Evolutionary conservation across 92 coral and sea anemone genomes (phyloP).

Genomic region (Meandrina meandrites): DNA sequence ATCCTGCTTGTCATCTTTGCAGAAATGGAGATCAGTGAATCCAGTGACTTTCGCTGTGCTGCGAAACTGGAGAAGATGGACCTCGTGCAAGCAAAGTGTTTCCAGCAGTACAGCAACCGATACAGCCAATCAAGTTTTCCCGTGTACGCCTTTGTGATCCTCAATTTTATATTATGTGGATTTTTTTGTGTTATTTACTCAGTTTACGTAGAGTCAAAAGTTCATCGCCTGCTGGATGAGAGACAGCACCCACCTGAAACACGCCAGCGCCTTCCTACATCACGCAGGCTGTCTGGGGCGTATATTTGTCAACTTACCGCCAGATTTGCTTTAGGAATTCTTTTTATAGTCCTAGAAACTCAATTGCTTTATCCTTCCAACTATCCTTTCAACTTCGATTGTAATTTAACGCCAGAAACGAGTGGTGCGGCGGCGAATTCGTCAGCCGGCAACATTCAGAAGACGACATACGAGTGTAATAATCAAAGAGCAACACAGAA

Average conservation of each 20-base stretch:
- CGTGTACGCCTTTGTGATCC: slow-evolving; percentile 10
- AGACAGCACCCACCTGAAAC: not conserved
- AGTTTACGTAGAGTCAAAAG: slow-evolving; percentile 6
- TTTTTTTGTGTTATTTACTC: slow-evolving; percentile 11
- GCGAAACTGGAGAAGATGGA: not conserved
- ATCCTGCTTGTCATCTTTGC: not conserved
- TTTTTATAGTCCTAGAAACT: slow-evolving; percentile 12
- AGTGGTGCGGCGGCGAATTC: not conserved
- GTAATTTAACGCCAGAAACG: not conserved
- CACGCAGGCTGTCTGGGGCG: not conserved
- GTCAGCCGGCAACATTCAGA: not conserved
- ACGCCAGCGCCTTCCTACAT: not conserved
- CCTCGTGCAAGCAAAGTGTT: slow-evolving; percentile 24
- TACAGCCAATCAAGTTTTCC: slow-evolving; percentile 25
- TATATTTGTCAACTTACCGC: too few species aligned
- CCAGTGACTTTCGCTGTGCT: slow-evolving; percentile 10
- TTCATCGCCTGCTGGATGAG: not conserved
- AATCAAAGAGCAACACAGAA: not conserved
- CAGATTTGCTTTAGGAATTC: not conserved
- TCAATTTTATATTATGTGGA: not conserved
- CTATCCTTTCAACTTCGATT: not conserved
- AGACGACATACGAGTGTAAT: not conserved
- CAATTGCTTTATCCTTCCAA: not conserved
- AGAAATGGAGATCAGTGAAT: slow-evolving; percentile 15
- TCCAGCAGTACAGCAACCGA: slow-evolving; percentile 1